Evolutionary conservation across 2,113 vertebrate genomes (phyloP).

Genomic region (Oxyura jamaicensis): DNA sequence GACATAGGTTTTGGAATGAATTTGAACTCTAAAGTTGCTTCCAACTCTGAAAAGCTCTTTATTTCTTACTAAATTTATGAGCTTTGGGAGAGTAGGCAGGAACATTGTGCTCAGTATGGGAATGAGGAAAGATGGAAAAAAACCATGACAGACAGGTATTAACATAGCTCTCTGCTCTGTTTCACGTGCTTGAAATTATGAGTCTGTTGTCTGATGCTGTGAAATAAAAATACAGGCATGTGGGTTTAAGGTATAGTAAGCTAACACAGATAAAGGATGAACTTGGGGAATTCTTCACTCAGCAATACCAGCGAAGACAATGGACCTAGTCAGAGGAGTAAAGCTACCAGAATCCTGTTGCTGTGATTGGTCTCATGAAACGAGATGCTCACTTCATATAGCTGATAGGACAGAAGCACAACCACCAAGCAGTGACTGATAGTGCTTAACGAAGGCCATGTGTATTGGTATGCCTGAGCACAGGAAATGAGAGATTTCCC

Average conservation of each 20-base stretch:
- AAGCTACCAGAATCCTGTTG: background rate
- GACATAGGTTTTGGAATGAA: conserved; percentile 18
- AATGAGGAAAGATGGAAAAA: background rate
- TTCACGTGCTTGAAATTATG: background rate
- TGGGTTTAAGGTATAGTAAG: background rate
- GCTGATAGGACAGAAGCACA: background rate
- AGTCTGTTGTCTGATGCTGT: background rate
- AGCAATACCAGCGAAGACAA: background rate
- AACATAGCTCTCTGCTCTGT: background rate
- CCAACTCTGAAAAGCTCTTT: conserved; percentile 12
- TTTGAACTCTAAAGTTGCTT: background rate
- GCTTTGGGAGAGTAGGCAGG: background rate
- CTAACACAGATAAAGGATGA: background rate
- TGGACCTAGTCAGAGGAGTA: background rate
- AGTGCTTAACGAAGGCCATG: background rate
- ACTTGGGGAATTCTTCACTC: background rate
- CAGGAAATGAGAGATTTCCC: conserved; percentile 49
- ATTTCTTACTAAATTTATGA: background rate
- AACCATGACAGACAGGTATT: fast-evolving
- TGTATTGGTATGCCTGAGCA: background rate
- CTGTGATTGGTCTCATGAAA: background rate
- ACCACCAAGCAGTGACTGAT: background rate
- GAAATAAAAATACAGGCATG: background rate
- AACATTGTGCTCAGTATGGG: background rate
- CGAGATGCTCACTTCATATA: fast-evolving